These are phyloP conservation scores for Odocoileus virginianus DNA, from an alignment of 2,113 vertebrate genomes.

Conservation along the genomic window DNA sequence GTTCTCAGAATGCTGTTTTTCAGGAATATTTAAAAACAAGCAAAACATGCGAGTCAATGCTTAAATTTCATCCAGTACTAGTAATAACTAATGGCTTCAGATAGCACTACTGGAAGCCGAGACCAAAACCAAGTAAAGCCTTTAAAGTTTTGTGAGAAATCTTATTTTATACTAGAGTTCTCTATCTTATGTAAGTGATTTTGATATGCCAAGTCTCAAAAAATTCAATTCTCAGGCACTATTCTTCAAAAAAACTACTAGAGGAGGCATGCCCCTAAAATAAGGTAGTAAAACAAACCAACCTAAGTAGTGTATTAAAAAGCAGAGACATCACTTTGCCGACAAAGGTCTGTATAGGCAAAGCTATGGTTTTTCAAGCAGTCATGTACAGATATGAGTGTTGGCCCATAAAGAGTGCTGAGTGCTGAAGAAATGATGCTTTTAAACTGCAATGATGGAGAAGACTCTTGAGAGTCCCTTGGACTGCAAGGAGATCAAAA, in stretches of 20 bases:
- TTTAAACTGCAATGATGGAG: neutral
- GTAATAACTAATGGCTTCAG: neutral
- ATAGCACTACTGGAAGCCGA: neutral
- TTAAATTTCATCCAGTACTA: neutral
- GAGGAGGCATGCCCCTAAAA: neutral
- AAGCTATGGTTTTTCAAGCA: neutral
- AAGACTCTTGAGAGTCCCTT: neutral
- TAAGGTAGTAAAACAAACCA: neutral
- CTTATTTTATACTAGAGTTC: neutral
- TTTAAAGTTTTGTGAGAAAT: neutral
- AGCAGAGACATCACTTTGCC: neutral
- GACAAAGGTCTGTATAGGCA: neutral
- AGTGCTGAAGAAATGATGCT: neutral
- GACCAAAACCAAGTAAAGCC: neutral
- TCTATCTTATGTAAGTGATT: neutral
- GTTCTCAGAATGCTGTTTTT: neutral
- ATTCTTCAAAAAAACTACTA: neutral
- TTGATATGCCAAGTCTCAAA: neutral
- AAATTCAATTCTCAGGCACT: neutral
- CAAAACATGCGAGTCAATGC: neutral
- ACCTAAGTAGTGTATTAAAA: neutral
- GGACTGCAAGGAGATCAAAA: neutral
- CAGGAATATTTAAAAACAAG: neutral
- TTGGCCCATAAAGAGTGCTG: neutral
- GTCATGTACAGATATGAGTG: neutral